Conservation (phyloP, 2,113 vertebrate species). For the Quiscalus mexicanus region DNA sequence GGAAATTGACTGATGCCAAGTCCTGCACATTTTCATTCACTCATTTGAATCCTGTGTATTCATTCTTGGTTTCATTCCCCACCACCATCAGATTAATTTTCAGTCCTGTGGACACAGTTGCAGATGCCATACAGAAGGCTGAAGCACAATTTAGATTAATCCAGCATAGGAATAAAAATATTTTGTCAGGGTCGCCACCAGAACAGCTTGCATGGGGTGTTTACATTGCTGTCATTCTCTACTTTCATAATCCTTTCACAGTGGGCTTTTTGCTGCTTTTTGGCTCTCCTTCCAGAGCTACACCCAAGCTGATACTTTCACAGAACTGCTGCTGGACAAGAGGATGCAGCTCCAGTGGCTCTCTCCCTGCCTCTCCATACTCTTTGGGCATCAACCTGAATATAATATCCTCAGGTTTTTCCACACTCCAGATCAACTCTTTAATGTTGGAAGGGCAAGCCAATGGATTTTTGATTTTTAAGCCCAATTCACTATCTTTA, state of each 20-base stretch:
- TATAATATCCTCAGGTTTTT: background rate
- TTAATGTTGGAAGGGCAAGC: background rate
- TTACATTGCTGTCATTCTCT: background rate
- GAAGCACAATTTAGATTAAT: background rate
- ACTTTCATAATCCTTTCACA: background rate
- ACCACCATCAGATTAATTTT: background rate
- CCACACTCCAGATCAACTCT: background rate
- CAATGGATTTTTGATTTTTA: background rate
- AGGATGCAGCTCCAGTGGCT: background rate
- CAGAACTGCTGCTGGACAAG: background rate
- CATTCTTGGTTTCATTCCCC: background rate
- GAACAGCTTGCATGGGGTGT: background rate
- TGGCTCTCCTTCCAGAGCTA: background rate
- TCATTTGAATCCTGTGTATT: background rate
- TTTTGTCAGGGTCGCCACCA: background rate
- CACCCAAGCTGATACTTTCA: fast-evolving
- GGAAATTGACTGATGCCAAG: background rate
- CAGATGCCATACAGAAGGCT: background rate
- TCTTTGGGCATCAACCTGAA: background rate
- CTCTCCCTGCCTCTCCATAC: background rate
- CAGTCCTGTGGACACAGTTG: background rate
- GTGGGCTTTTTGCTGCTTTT: background rate
- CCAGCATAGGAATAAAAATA: background rate
- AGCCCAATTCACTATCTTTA: background rate
- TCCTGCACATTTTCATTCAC: background rate